Conservation (phyloP, 2,113 vertebrate species). For the Rhagologus leucostigma region DNA sequence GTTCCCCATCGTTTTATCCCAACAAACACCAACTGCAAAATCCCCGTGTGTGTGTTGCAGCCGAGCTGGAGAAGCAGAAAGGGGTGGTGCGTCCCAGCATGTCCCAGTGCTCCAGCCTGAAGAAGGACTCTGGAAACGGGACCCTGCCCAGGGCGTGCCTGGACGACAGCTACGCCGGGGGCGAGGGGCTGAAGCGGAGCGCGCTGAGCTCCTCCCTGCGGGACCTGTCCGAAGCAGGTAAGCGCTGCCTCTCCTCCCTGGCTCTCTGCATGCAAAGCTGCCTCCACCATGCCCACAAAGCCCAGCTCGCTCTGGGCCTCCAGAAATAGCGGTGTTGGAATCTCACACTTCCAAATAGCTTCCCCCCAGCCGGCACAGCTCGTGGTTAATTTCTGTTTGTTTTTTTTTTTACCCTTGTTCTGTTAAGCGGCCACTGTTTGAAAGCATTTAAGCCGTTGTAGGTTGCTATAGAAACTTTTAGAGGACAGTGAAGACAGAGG, state of each 20-base stretch:
- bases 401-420: background rate
- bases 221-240: constrained; percentile 96
- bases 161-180: constrained; percentile 90
- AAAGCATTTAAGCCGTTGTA: constrained; percentile 25
- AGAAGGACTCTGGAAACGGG: constrained; percentile 88
- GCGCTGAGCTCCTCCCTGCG: constrained; percentile 95
- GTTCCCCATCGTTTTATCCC: rapidly evolving
- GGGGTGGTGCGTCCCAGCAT: constrained; percentile 89
- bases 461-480: constrained; percentile 43
- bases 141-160: constrained; percentile 85
- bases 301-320: background rate
- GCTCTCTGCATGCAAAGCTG: background rate
- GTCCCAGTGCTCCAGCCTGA: constrained; percentile 88
- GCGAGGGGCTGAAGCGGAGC: constrained; percentile 92
- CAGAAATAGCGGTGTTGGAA: background rate
- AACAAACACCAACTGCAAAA: rapidly evolving
- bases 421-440: background rate
- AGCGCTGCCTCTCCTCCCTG: background rate
- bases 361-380: background rate
- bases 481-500: constrained; percentile 28
- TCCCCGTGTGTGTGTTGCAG: constrained; percentile 62
- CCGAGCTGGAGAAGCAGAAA: constrained; percentile 96
- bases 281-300: background rate
- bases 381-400: background rate
- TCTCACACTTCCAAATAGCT: background rate